Base-by-base conservation (phyloP, 2,888 invertebrate species). In the Cosmia pyralina region DNA sequence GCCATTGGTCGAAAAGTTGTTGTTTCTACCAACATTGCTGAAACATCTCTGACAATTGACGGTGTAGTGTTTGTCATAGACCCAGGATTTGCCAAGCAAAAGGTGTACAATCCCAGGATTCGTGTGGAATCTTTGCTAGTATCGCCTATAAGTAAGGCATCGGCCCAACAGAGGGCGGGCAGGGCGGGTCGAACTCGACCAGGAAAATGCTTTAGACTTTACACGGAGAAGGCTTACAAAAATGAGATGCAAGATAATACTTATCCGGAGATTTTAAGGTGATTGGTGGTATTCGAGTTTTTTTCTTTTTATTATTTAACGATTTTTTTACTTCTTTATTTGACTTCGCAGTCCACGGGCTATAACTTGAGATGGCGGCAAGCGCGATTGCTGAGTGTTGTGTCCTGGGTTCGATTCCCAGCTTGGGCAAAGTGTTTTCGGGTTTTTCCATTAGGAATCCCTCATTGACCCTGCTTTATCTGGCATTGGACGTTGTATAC, bases 51-150 rank as follows among this genome's bases (percentile, higher is more conserved):
- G 41, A 99, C 99, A 8, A 99, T 99, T 88, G 99, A 99, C 89
- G 99, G 99, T 64, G 99, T 99, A 2, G 99, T 99, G 17, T 99
- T 99, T 92, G 99, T 99, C 15, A 99, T 99, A 90, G 99, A 99
- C 95, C 99, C 99, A 0, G 99, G 99, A 15, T 99, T 99, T 95
- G 99, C 99, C 0, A 99, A 99, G 91, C 99, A 99, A 93, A 99
- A 99, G 96, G 93, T 98, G 8, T 98, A 98, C 92, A 98, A 98
- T 91, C 98, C 98, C 0, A 96, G 98, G 7, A 95, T 95, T 87
- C 97, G 99, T 17, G 99, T 99, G 7, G 99, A 99, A 94, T 99
- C 99, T 5, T 96, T 99, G 19, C 96, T 99, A 2, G 99, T 99
- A 13, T 99, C 99, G 0, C 99, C 99, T 1, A 99, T 99, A 84